A percentile compares a stretch with the other conserved stretches of the same genome.
phyloP scores from a whole-genome alignment of 2,888 invertebrate species.

The Conomelus anceps region DNA sequence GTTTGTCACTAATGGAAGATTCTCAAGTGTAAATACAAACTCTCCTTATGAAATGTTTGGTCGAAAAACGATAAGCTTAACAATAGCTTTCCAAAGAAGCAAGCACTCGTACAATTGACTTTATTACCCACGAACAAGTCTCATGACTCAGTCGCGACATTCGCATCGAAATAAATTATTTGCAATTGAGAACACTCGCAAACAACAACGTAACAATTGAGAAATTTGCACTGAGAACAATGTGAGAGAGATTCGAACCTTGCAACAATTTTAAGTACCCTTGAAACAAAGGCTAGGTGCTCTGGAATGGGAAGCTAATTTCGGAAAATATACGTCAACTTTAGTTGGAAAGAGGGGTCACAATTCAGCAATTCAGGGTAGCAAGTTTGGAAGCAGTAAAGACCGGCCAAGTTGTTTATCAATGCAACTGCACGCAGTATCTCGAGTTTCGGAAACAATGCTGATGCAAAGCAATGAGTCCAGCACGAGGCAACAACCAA shows the following conservation, averaged over 20 bases:
- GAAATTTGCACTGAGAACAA: neutral
- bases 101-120: neutral
- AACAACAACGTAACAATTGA: neutral
- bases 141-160: no score
- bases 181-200: neutral
- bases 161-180: neutral
- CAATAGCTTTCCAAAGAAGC: neutral
- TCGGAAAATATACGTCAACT: neutral
- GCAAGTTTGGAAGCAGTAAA: neutral
- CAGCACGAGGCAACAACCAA: neutral
- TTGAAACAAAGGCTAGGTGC: neutral
- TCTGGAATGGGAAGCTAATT: neutral
- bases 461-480: neutral
- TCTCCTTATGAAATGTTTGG: no score
- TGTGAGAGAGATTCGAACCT: neutral
- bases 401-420: neutral
- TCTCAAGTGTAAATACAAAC: no score
- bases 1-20: no score
- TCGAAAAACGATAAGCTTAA: neutral
- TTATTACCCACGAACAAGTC: no score
- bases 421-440: neutral
- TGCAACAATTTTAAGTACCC: neutral
- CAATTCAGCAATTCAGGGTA: no score
- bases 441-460: neutral
- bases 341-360: neutral